Percentiles rank a stretch among this genome's conserved stretches.
Evolutionary conservation across 2,888 invertebrate species (phyloP).

Genomic region (Cerceris rybyensis): DNA sequence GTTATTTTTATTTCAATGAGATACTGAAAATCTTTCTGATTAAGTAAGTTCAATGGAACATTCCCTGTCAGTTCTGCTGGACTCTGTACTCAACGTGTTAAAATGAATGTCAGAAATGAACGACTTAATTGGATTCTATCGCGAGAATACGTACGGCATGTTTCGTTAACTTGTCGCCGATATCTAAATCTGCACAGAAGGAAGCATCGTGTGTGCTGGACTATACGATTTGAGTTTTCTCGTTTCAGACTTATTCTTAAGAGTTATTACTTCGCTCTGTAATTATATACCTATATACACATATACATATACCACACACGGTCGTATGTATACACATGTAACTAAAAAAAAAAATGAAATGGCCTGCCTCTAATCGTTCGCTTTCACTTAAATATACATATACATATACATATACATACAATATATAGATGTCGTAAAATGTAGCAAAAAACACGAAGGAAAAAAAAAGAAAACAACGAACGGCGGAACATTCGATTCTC

Average conservation of each 20-base stretch:
- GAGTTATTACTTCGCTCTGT: slow-evolving; percentile 60
- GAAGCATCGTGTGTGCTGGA: slow-evolving; percentile 64
- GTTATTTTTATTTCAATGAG: no score
- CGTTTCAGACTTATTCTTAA: slow-evolving; percentile 63
- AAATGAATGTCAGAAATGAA: not conserved
- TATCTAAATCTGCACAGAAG: slow-evolving; percentile 44
- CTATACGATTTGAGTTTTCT: slow-evolving; percentile 53
- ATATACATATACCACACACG: slow-evolving; percentile 11
- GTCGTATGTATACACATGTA: slow-evolving; percentile 40
- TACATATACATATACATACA: no score
- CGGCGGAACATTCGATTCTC: not conserved
- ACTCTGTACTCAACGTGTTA: not conserved
- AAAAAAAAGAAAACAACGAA: not conserved
- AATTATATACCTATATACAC: slow-evolving; percentile 36
- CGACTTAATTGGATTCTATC: slow-evolving; percentile 26
- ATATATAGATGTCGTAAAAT: slow-evolving; percentile 2
- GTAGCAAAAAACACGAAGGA: slow-evolving; percentile 16
- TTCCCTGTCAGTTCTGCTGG: not conserved
- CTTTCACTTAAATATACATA: slow-evolving; percentile 24
- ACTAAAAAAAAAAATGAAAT: slow-evolving; percentile 25
- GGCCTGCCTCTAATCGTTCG: slow-evolving; percentile 26
- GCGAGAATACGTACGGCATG: slow-evolving; percentile 30
- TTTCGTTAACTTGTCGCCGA: slow-evolving; percentile 34
- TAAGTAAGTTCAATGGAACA: not conserved
- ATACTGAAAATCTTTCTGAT: no score